Evolutionary conservation across 2,888 invertebrate species (phyloP).

Genomic region (Nomada flava): DNA sequence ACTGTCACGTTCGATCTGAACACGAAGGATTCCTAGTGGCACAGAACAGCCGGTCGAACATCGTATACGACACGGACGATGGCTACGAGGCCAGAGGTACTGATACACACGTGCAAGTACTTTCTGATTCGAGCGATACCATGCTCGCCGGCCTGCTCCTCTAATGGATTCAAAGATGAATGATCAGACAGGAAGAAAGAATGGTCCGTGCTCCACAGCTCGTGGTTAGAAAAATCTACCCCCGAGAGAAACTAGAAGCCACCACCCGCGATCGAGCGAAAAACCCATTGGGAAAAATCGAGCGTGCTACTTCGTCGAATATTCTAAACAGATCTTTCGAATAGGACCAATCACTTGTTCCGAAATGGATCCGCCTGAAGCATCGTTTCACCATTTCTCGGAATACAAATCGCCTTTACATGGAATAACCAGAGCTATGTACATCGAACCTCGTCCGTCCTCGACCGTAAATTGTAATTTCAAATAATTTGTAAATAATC

Average conservation of each 20-base stretch:
- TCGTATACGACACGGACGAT: slow-evolving; percentile 51
- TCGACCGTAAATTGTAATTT: too few relatives aligned
- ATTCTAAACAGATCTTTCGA: too few relatives aligned
- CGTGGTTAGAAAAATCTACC: slow-evolving; percentile 22
- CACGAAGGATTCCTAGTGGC: slow-evolving; percentile 58
- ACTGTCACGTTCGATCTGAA: slow-evolving; percentile 63
- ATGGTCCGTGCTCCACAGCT: slow-evolving; percentile 15
- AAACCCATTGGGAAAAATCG: too few relatives aligned
- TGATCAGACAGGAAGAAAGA: slow-evolving; percentile 57
- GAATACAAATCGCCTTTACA: too few relatives aligned
- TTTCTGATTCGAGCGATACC: slow-evolving; percentile 71
- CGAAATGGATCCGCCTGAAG: too few relatives aligned
- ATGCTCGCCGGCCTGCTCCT: slow-evolving; percentile 60
- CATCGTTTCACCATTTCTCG: too few relatives aligned
- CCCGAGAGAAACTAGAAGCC: slow-evolving; percentile 27
- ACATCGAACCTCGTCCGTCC: too few relatives aligned
- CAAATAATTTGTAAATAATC: too few relatives aligned
- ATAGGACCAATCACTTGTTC: too few relatives aligned
- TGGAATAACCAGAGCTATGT: too few relatives aligned
- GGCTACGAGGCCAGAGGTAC: slow-evolving; percentile 49
- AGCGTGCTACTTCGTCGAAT: too few relatives aligned
- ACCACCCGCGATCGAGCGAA: slow-evolving; percentile 17
- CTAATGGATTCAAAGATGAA: slow-evolving; percentile 73
- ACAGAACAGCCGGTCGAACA: slow-evolving; percentile 53
- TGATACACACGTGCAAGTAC: slow-evolving; percentile 71